These are phyloP conservation scores for Phataginus tetradactyla DNA, from an alignment of 2,797 vertebrate genomes.

Conservation along the genomic window DNA sequence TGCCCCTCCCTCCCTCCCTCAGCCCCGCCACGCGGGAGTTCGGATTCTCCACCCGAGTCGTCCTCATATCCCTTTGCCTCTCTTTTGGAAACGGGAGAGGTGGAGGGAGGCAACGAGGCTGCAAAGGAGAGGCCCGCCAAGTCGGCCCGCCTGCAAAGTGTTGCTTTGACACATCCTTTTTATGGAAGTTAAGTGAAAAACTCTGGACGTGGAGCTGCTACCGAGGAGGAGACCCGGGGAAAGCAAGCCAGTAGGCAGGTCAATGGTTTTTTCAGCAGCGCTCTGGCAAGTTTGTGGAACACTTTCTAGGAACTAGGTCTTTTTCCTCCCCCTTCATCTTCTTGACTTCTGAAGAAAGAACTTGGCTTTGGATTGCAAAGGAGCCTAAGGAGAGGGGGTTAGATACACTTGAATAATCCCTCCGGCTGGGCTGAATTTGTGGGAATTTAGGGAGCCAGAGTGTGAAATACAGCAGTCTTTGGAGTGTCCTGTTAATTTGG, in stretches of 20 bases:
- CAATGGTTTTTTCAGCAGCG: slow-evolving; percentile 79
- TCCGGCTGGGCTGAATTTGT: slow-evolving; percentile 80
- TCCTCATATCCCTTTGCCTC: slow-evolving; percentile 67
- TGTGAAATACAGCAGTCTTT: slow-evolving; percentile 76
- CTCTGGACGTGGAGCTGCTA: slow-evolving; percentile 84
- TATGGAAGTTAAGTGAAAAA: slow-evolving; percentile 86
- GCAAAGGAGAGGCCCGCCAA: slow-evolving; percentile 63
- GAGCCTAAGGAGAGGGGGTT: slow-evolving; percentile 81
- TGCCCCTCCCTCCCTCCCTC: slow-evolving; percentile 44
- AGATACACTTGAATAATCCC: slow-evolving; percentile 81
- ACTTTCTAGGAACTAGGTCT: slow-evolving; percentile 86
- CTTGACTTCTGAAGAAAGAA: slow-evolving; percentile 84
- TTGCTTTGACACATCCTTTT: slow-evolving; percentile 78
- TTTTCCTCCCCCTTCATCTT: slow-evolving; percentile 72
- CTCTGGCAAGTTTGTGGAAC: slow-evolving; percentile 86
- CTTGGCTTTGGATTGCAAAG: slow-evolving; percentile 84
- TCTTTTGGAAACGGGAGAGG: slow-evolving; percentile 84
- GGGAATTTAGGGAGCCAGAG: slow-evolving; percentile 83
- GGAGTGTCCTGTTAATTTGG: slow-evolving; percentile 75
- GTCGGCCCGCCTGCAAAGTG: slow-evolving; percentile 73
- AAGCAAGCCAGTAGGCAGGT: slow-evolving; percentile 77
- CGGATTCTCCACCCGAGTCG: slow-evolving; percentile 64
- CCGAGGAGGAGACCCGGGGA: slow-evolving; percentile 80
- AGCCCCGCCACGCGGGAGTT: slow-evolving; percentile 69
- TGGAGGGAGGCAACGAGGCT: slow-evolving; percentile 21